Evolutionary conservation across 2,113 vertebrate genomes (phyloP), one percentile per base, ranked within the genome.

Genomic region (Siniperca knerii): DNA sequence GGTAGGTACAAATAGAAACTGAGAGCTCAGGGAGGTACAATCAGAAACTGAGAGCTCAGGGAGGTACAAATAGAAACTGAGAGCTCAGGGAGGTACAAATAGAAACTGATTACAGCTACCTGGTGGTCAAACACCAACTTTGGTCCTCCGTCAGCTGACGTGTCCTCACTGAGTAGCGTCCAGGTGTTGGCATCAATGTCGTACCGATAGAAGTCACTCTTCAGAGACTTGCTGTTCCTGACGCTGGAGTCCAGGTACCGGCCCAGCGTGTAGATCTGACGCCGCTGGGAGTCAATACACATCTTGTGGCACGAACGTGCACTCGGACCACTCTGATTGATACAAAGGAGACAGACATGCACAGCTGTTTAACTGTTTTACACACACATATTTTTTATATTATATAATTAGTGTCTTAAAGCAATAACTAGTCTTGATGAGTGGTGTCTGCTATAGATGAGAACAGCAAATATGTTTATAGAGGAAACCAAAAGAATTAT

Each of bases 41-140:
- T 1, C 29, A 29, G 29, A 29, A 29, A 29, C 29, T 29, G 29
- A 29, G 29, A 29, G 29, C 29, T 29, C 29, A 29, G 29, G 29
- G 1, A 29, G 29, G 29, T 29, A 29, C 29, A 29, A 29, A 29
- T 2, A 29, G 29, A 29, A 29, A 29, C 29, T 29, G 6, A 35
- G 21, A 35, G 5, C 12, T 25, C 1, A 60, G 60, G 8, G 20
- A 13, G 37, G 18, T 42, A 13, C 18, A 42, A 23, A 40, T 0
- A 20, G n/a, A 29, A 21, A 48, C 2, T 3, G 3, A 40, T 33
- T 77, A 23, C 42, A 72, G 15, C 18, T 91, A 99, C 98, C 98
- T 99, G 98, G 94, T 99, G 98, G 94, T 99, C 98, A 35, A 99
- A 99, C 77, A 99, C 98, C 77, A 99, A 90, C 90, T 99, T 99